Conservation (phyloP, 2,888 invertebrate species). For the Liposcelis brunnea region DNA sequence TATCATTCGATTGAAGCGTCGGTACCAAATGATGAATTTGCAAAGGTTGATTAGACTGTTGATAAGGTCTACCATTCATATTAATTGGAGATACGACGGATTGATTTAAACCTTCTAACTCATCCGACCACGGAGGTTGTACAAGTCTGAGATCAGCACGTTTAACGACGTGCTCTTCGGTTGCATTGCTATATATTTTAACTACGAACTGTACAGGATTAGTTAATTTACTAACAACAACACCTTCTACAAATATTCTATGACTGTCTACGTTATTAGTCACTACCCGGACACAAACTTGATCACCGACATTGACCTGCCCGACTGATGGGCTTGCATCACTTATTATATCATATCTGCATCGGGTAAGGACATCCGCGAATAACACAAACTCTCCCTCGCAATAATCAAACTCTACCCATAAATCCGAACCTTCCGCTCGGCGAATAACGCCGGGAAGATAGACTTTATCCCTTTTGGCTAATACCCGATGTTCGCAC, state of each 20-base stretch:
- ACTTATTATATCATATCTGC: constrained; percentile 75
- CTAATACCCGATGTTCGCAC: constrained; percentile 82
- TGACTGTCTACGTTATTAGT: constrained; percentile 13
- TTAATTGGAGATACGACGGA: too few relatives aligned
- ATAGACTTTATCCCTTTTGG: constrained; percentile 64
- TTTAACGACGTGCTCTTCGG: constrained; percentile 50
- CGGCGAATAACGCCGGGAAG: constrained; percentile 76
- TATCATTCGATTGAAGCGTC: constrained; percentile 20
- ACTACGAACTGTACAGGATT: constrained; percentile 53
- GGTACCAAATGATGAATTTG: constrained; percentile 26
- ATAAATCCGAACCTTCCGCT: constrained; percentile 49
- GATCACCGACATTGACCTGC: constrained; percentile 59
- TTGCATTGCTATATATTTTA: constrained; percentile 33
- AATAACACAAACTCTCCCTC: constrained; percentile 33
- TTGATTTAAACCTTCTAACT: constrained; percentile 42
- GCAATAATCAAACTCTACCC: constrained; percentile 65
- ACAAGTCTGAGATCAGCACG: constrained; percentile 79
- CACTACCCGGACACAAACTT: constrained; percentile 45
- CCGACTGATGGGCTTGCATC: constrained; percentile 80
- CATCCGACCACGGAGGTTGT: constrained; percentile 93
- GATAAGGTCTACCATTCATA: too few relatives aligned
- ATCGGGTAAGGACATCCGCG: constrained; percentile 54
- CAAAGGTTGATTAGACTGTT: constrained; percentile 17
- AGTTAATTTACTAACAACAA: constrained; percentile 48
- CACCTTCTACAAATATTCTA: constrained; percentile 69